Conservation (phyloP, 2,888 invertebrate genomes). For the Crocallis elinguaria region DNA sequence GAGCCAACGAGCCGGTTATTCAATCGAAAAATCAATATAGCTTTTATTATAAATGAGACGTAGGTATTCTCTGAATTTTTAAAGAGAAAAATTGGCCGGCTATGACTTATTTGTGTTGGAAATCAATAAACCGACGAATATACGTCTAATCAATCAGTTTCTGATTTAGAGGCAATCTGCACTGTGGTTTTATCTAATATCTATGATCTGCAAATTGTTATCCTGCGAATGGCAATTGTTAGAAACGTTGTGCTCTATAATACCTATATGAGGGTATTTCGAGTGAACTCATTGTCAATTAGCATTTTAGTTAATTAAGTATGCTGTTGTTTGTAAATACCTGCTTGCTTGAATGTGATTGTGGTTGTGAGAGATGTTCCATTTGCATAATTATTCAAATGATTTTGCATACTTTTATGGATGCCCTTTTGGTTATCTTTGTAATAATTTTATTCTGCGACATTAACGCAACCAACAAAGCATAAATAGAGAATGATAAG, state of each 20-base stretch:
- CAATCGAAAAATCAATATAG: slow-evolving; percentile 69
- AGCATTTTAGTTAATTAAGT: slow-evolving; percentile 14
- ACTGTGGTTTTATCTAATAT: slow-evolving; percentile 2
- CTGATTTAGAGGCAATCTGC: not conserved
- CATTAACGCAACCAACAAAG: slow-evolving; percentile 39
- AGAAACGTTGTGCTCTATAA: not conserved
- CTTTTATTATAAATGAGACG: slow-evolving; percentile 48
- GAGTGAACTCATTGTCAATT: not conserved
- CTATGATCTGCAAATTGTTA: not conserved
- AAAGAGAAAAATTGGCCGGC: slow-evolving; percentile 8
- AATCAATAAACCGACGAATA: not conserved
- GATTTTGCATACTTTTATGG: slow-evolving; percentile 61
- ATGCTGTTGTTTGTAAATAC: slow-evolving; percentile 44
- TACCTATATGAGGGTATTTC: too few relatives aligned
- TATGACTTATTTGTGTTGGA: slow-evolving; percentile 3
- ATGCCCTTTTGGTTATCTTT: slow-evolving; percentile 49
- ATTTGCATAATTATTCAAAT: slow-evolving; percentile 63
- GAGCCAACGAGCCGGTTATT: slow-evolving; percentile 67
- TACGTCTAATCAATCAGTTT: slow-evolving; percentile 4
- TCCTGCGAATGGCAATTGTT: not conserved
- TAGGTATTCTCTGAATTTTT: slow-evolving; percentile 45
- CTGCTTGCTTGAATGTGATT: slow-evolving; percentile 54
- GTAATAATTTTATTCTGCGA: slow-evolving; percentile 44
- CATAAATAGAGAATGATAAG: slow-evolving; percentile 31
- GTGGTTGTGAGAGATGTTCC: slow-evolving; percentile 50